Base-by-base conservation (phyloP, 2,888 invertebrate genomes). In the Nipponacmea schrenckii region DNA sequence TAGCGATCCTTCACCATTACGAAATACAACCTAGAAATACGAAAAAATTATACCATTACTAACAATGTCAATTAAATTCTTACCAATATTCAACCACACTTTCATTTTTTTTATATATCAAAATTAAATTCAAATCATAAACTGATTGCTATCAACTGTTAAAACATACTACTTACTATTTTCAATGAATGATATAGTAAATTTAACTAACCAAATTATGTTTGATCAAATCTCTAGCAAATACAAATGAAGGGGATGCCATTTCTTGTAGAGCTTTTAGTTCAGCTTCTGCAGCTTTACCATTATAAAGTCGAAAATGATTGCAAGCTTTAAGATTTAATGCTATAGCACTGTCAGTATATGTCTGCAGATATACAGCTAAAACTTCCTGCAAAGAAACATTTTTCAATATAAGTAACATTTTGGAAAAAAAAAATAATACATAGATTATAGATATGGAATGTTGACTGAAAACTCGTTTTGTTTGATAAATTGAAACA, bases 291-390 rank as follows among this genome's bases (percentile, higher is more conserved):
- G 98, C 98, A 4, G 96, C 94, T 83, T 95, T 94, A 2, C 97
- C 97, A 85, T 97, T 97, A 88, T 97, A 98, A 46, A 98, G 90
- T 65, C 93, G 91, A 87, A 94, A 95, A 83, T 93, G 93, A 87
- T 94, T 94, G 86, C 94, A 94, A 0, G 94, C 92, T 89, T 97
- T 97, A 71, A 99, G 91, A 90, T 99, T 99, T 39, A 95, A 93
- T 0, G 98, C 98, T 74, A 97, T 95, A 0, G 96, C 96, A 76
- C 98, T 98, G 82, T 97, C 96, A 3, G 96, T 94, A 89, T 94
- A 94, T 85, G 95, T 94, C 74, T 95, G 94, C 68, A 99, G 91
- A 89, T 99, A 99, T 27, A 96, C 93, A 27, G 95, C 94, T 17
- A 98, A 91, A n/a, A 97, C 96, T 90, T 98, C 98, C 89, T 90